Conservation (phyloP, 2,888 invertebrate species). For the Eulithis testata region DNA sequence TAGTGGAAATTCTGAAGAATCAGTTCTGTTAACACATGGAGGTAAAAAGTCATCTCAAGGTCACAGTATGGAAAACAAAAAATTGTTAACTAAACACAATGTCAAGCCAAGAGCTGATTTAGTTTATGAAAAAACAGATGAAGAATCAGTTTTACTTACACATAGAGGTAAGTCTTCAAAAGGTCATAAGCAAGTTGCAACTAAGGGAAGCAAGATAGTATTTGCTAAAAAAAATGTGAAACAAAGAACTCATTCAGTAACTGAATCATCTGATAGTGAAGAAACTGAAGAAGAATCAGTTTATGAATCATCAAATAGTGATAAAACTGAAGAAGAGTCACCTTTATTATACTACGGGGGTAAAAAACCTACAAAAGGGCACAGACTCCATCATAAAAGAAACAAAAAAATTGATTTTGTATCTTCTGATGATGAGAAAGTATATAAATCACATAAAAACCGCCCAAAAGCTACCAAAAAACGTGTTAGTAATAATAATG, state of each 20-base stretch:
- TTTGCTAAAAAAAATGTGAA: no score
- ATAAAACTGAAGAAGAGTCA: no score
- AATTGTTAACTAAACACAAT: neutral
- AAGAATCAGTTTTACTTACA: neutral
- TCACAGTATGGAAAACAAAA: neutral
- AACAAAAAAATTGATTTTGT: no score
- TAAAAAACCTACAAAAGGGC: neutral
- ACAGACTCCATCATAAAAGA: neutral
- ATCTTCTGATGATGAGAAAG: no score
- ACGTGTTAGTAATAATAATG: neutral
- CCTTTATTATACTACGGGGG: neutral
- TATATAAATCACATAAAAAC: no score
- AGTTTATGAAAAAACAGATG: slow-evolving; percentile 6
- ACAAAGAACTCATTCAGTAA: no score
- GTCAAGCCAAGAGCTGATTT: neutral
- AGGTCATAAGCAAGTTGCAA: neutral
- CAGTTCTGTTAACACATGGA: neutral
- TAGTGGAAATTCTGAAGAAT: slow-evolving; percentile 5
- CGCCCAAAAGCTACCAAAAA: neutral
- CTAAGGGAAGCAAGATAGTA: neutral
- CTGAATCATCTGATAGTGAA: no score
- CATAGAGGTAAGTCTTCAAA: neutral
- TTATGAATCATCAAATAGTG: no score
- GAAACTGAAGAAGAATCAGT: no score
- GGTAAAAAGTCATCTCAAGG: neutral